Evolutionary conservation across 2,113 vertebrate genomes (phyloP).

Genomic region (Tachysurus vachellii): DNA sequence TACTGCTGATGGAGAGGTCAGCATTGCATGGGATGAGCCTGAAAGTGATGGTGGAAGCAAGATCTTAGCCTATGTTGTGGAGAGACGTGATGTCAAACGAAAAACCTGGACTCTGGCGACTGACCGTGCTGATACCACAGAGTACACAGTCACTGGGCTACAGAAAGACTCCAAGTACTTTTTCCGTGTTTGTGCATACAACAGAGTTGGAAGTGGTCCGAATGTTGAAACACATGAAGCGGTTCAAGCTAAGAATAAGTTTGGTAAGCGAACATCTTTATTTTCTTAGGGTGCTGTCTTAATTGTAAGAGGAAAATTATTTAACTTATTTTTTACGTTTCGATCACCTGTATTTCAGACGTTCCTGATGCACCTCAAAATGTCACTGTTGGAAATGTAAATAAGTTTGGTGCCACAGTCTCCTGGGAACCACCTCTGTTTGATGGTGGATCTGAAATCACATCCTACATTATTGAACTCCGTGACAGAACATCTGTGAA

Average conservation of each 20-base stretch:
- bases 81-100: constrained; percentile 91
- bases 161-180: constrained; percentile 92
- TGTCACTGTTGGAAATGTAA: constrained; percentile 85
- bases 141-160: constrained; percentile 90
- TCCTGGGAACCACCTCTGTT: constrained; percentile 91
- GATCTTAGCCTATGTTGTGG: constrained; percentile 87
- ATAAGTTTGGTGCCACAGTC: constrained; percentile 88
- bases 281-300: neutral
- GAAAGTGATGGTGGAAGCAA: constrained; percentile 94
- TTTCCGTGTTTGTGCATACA: constrained; percentile 94
- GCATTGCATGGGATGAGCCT: constrained; percentile 94
- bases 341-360: constrained; percentile 71
- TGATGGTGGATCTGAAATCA: constrained; percentile 91
- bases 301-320: neutral
- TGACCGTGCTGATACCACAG: constrained; percentile 85
- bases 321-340: neutral
- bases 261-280: constrained; percentile 76
- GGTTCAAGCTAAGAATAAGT: constrained; percentile 95
- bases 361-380: constrained; percentile 94
- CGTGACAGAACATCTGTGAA: constrained; percentile 90
- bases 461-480: constrained; percentile 88
- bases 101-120: constrained; percentile 94
- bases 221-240: constrained; percentile 88
- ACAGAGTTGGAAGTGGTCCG: constrained; percentile 92
- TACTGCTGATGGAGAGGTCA: constrained; percentile 92